Evolutionary conservation across 2,113 vertebrate species (phyloP).

Genomic region (Henicopernis longicauda): DNA sequence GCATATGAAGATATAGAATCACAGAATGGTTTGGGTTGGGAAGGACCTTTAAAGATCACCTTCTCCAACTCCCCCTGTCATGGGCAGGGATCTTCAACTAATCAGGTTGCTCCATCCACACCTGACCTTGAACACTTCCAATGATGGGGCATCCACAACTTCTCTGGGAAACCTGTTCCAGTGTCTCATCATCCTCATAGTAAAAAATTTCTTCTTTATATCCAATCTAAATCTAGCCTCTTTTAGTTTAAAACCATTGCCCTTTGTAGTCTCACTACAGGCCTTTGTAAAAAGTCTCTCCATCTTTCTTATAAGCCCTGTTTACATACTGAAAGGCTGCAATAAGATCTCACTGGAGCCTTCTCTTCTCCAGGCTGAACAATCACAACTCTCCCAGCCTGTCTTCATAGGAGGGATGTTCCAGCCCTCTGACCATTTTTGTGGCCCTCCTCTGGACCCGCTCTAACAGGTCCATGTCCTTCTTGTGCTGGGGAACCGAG

Average conservation of each 20-base stretch:
- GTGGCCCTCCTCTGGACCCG: fast-evolving
- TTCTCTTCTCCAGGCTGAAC: neutral
- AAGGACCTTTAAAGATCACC: neutral
- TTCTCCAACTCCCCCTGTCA: neutral
- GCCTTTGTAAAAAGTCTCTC: neutral
- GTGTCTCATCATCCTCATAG: neutral
- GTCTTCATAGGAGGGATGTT: neutral
- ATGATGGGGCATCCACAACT: neutral
- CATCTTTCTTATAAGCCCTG: neutral
- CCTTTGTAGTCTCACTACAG: neutral
- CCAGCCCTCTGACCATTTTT: neutral
- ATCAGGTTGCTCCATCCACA: neutral
- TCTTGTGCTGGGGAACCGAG: neutral
- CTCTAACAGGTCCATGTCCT: neutral
- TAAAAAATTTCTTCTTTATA: neutral
- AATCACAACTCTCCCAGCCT: neutral
- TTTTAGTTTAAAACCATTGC: neutral
- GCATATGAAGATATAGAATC: neutral
- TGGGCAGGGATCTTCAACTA: neutral
- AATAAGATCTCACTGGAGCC: neutral
- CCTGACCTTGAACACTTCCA: neutral
- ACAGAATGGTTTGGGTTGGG: neutral
- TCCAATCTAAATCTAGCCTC: neutral
- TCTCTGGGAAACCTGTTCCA: neutral
- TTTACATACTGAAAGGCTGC: neutral